These are phyloP conservation scores for Hydrolagus colliei DNA, from an alignment of 2,797 vertebrate species.

Conservation along the genomic window DNA sequence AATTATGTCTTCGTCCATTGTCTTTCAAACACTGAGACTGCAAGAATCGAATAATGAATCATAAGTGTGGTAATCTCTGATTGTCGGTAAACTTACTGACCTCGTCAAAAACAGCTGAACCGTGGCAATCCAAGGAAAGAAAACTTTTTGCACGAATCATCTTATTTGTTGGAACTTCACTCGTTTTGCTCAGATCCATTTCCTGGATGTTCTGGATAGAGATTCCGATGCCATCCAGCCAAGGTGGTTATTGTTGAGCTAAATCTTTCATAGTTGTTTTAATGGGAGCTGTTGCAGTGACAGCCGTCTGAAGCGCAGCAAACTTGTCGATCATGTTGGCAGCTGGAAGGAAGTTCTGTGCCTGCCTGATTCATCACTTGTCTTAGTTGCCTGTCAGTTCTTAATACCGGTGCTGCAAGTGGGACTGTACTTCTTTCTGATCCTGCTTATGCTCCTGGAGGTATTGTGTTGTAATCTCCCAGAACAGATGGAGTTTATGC, in stretches of 20 bases:
- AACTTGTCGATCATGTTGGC: constrained; percentile 14
- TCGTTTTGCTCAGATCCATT: background rate
- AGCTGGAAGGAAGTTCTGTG: background rate
- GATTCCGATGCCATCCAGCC: background rate
- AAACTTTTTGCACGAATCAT: background rate
- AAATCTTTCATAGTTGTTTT: background rate
- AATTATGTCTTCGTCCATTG: background rate
- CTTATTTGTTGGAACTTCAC: background rate
- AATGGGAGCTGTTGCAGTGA: background rate
- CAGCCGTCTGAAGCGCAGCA: background rate
- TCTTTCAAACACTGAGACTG: background rate
- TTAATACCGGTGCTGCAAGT: background rate
- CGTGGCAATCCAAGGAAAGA: background rate
- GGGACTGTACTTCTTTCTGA: background rate
- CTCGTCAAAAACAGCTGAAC: background rate
- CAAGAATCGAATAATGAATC: background rate
- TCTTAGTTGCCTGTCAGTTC: background rate
- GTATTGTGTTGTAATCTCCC: background rate
- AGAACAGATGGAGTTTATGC: constrained; percentile 14
- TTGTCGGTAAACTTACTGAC: no score
- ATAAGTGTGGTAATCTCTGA: no score
- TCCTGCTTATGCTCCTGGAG: background rate
- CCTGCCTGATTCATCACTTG: background rate
- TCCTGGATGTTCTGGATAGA: background rate
- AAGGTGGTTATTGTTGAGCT: background rate